Percentiles rank a stretch among this genome's conserved stretches.
Conservation (phyloP, 1,140 invertebrate genomes). For the Drosophila tsacasi region DNA sequence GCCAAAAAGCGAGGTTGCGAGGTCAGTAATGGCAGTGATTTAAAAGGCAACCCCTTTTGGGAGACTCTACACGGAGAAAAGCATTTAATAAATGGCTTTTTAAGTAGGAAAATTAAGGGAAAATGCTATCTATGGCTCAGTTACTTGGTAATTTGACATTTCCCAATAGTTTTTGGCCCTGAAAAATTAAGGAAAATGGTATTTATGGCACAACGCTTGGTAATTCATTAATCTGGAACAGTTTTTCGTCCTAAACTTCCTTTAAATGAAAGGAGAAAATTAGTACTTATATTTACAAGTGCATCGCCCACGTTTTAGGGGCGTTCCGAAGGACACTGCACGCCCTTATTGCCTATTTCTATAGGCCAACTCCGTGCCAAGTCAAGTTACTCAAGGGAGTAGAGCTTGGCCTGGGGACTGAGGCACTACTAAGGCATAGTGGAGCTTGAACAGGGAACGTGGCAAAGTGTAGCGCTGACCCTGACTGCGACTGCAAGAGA, state of each 20-base stretch:
- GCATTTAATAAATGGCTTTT: not conserved
- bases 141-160: not conserved
- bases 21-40: conserved; percentile 60
- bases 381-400: conserved; percentile 13
- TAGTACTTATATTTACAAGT: conserved; percentile 4
- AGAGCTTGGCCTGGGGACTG: not conserved
- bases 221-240: not conserved
- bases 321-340: conserved; percentile 20
- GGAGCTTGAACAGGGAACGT: not conserved
- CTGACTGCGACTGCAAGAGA: conserved; percentile 22
- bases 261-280: not conserved
- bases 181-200: too few species aligned
- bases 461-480: conserved; percentile 10
- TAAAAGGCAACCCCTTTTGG: conserved; percentile 10
- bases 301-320: conserved; percentile 4
- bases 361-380: conserved; percentile 11
- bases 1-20: conserved; percentile 45
- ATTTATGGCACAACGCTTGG: not conserved
- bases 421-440: not conserved
- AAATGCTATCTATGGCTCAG: not conserved
- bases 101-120: not conserved
- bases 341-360: not conserved
- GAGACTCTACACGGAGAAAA: not conserved
- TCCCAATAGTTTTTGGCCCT: not conserved
- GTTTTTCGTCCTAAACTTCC: too few species aligned